These are phyloP conservation scores for Carassius auratus DNA, from an alignment of 2,113 vertebrate genomes.

Conservation along the genomic window DNA sequence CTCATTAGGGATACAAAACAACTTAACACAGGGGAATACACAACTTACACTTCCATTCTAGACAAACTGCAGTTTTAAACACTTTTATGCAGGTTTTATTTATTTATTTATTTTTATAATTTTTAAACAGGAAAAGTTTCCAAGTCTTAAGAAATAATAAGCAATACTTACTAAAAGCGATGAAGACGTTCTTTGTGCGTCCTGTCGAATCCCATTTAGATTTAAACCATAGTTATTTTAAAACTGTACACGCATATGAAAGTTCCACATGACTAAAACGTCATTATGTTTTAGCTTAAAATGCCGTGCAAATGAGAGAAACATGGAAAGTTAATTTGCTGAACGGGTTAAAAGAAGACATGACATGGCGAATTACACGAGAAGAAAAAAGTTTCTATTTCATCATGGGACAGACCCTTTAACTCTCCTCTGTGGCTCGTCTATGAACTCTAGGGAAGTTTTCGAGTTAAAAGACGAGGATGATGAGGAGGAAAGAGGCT, in stretches of 20 bases:
- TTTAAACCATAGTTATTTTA: neutral
- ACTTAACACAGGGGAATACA: conserved; percentile 60
- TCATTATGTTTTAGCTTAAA: neutral
- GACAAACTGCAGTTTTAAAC: neutral
- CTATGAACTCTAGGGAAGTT: conserved; percentile 43
- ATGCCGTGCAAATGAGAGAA: neutral
- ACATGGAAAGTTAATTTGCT: neutral
- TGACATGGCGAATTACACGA: conserved; percentile 31
- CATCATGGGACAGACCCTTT: conserved; percentile 15
- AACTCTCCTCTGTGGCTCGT: conserved; percentile 25
- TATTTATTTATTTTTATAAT: too few relatives aligned
- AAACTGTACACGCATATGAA: neutral
- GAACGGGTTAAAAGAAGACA: neutral
- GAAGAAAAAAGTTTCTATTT: neutral
- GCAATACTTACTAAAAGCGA: conserved; percentile 1
- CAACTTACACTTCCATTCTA: conserved; percentile 3
- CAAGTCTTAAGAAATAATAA: neutral
- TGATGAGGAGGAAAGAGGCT: conserved; percentile 50
- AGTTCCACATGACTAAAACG: neutral
- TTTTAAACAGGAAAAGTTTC: neutral
- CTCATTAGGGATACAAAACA: conserved; percentile 57
- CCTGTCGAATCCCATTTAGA: neutral
- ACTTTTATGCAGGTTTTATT: neutral
- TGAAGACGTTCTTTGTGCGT: neutral
- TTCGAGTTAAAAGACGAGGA: conserved; percentile 58